Conservation (phyloP, 1,140 invertebrate species). For the Drosophila nebulosa region DNA sequence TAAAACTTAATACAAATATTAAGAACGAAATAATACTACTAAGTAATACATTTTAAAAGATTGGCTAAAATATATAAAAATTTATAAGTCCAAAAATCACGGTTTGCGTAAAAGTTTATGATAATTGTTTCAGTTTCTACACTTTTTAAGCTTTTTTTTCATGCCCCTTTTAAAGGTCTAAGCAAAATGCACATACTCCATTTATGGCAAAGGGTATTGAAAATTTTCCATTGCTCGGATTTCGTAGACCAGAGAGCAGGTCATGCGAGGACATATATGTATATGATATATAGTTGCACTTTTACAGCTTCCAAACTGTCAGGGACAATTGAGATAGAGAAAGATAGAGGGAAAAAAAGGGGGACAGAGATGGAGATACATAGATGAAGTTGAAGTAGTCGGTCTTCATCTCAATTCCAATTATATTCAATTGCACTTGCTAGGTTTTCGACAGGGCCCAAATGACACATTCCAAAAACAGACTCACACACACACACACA, state of each 20-base stretch:
- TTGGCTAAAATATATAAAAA: no score
- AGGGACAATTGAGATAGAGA: slow-evolving; percentile 42
- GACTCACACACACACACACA: background rate
- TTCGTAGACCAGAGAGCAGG: slow-evolving; percentile 9
- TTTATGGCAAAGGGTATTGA: background rate
- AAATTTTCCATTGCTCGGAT: slow-evolving; percentile 43
- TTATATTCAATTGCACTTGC: slow-evolving; percentile 62
- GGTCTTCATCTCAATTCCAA: slow-evolving; percentile 44
- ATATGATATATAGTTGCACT: slow-evolving; percentile 47
- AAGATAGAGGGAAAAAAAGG: slow-evolving; percentile 48
- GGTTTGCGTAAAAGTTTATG: no score
- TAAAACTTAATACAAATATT: background rate
- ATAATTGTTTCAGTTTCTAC: no score
- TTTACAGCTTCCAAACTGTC: slow-evolving; percentile 62
- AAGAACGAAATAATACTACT: no score
- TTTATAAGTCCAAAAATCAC: no score
- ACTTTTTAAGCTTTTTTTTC: no score
- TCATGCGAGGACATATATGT: slow-evolving; percentile 43
- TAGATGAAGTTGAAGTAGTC: slow-evolving; percentile 8
- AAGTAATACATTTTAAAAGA: no score
- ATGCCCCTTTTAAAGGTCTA: no score
- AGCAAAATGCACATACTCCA: background rate
- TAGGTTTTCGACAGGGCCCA: slow-evolving; percentile 1
- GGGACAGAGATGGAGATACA: slow-evolving; percentile 5
- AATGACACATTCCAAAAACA: background rate